These are phyloP conservation scores for Allolobophora icterica DNA, from an alignment of 2,888 invertebrate genomes.

Conservation along the genomic window DNA sequence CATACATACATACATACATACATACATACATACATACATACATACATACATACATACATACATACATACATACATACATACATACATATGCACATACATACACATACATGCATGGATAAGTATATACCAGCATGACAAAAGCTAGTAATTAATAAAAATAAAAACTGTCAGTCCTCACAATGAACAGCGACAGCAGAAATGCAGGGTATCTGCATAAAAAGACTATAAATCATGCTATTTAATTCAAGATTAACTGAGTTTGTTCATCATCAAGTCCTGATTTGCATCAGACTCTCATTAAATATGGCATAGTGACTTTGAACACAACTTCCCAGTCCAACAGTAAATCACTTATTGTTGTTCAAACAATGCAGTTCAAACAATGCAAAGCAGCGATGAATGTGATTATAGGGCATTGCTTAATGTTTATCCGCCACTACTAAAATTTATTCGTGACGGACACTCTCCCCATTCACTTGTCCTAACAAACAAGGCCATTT, in stretches of 20 bases:
- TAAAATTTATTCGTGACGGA: background rate
- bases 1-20: too few species aligned
- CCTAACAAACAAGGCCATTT: too few species aligned
- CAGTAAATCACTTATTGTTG: background rate
- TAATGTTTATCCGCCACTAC: too few species aligned
- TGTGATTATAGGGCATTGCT: background rate
- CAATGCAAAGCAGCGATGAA: background rate
- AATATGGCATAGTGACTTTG: background rate
- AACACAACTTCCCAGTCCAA: background rate
- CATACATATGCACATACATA: conserved; percentile 33
- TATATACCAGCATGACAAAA: too few species aligned
- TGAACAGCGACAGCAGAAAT: too few species aligned
- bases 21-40: background rate
- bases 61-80: conserved; percentile 30
- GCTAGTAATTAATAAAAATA: too few species aligned
- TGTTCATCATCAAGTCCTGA: background rate
- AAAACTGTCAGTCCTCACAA: too few species aligned
- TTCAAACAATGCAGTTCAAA: background rate
- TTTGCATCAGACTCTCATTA: background rate
- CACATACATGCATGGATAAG: conserved; percentile 31
- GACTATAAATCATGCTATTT: too few species aligned
- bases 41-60: background rate
- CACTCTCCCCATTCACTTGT: too few species aligned
- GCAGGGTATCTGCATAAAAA: too few species aligned
- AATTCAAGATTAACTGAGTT: background rate